Base-by-base conservation (phyloP, 2,113 vertebrate species). In the Polypterus senegalus region DNA sequence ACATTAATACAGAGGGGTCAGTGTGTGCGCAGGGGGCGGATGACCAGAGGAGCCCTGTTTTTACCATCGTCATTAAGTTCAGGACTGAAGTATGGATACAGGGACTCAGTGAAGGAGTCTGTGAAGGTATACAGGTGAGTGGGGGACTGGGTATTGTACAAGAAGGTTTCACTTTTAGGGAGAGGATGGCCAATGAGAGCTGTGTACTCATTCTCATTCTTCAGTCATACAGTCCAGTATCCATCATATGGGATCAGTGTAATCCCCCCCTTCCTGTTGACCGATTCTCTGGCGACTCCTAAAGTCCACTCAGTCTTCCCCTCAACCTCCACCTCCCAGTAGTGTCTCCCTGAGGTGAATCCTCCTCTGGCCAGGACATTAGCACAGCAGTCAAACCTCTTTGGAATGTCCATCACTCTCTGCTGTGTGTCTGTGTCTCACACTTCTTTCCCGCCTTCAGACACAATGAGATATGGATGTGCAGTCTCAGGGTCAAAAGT, bases 251-350 rank as follows among this genome's bases (percentile, higher is more conserved):
- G 76, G 44, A 54, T 78, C 63, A 81, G 76, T 3, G 67, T 67
- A 72, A 88, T 81, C 51, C 65, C 69, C 1, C 85, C 84, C 54
- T 86, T 86, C 61, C 86, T 81, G 64, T 69, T 71, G n/a, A 79
- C 75, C 0, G 83, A 83, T 60, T 78, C 74, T 56, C 71, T 76
- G 58, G 85, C 83, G 46, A 89, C 76, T 0, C 86, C 87, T 54
- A 89, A 48, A 57, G 89, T 82, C 84, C 89, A 91, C 58, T 79
- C 86, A 2, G 85, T 85, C 4, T 85, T 76, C 62, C 75, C 77
- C 1, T 81, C 77, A 2, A 89, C 85, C 0, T 81, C 87, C 67
- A 27, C 2, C 53, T 84, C 81, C 76, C 84, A 88, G 49, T 85
- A 75, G 65, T 61, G 77, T 61, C 82, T 74, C n/a, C 81, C 79